Conservation (phyloP, 37 sponge, comb jelly and placozoan genomes). For the Cladorhizidae sp. region DNA sequence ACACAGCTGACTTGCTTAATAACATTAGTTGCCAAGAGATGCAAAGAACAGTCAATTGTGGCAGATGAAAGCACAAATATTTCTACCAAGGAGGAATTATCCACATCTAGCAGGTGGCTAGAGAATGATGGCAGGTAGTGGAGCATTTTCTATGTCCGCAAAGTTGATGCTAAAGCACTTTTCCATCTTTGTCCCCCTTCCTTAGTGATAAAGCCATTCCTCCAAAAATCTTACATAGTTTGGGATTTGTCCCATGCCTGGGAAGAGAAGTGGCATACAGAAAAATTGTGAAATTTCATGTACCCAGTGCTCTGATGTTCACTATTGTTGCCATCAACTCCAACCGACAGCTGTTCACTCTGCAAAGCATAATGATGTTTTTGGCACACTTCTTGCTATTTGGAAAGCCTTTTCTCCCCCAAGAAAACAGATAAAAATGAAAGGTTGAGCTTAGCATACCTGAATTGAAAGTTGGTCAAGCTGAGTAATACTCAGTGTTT, state of each 20-base stretch:
- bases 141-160: constrained; percentile 35
- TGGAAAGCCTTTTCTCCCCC: constrained; percentile 35
- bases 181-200: constrained; percentile 1
- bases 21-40: constrained; percentile 39
- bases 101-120: constrained; percentile 37
- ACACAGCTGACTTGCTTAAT: constrained; percentile 19
- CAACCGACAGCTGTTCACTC: constrained; percentile 31
- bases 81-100: constrained; percentile 37
- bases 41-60: constrained; percentile 36
- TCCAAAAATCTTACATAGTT: constrained; percentile 30
- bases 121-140: constrained; percentile 20
- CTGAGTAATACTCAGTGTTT: constrained; percentile 56
- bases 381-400: constrained; percentile 21
- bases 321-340: constrained; percentile 38
- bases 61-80: constrained; percentile 61
- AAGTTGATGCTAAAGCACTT: constrained; percentile 18
- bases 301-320: constrained; percentile 39
- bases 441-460: constrained; percentile 23
- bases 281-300: constrained; percentile 15
- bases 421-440: constrained; percentile 48
- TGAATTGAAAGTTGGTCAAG: constrained; percentile 48
- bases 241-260: constrained; percentile 50
- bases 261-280: constrained; percentile 30
- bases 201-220: constrained; percentile 14
- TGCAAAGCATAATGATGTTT: constrained; percentile 1